Conservation (phyloP, 2,113 vertebrate genomes). For the Dromiciops gliroides region DNA sequence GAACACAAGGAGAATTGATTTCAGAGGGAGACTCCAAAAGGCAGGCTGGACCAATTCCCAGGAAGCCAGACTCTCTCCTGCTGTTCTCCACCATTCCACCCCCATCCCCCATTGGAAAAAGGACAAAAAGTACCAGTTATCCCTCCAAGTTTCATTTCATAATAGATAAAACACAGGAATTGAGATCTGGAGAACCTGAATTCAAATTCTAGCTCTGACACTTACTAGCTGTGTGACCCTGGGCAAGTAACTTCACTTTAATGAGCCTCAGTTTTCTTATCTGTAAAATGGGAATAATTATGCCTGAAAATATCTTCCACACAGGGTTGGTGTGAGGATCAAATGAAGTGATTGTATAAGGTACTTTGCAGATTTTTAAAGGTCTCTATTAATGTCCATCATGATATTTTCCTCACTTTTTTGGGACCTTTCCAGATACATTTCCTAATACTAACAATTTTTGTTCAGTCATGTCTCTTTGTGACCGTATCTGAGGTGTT, state of each 20-base stretch:
- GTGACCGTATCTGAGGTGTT: not conserved
- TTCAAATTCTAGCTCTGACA: not conserved
- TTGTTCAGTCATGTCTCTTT: not conserved
- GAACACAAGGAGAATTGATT: not conserved
- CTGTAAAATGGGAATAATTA: not conserved
- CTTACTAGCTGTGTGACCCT: not conserved
- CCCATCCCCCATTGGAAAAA: not conserved
- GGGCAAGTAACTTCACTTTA: not conserved
- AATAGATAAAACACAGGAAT: not conserved
- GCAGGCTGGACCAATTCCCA: not conserved
- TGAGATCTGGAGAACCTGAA: not conserved
- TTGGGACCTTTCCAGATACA: not conserved
- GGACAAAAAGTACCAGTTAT: not conserved
- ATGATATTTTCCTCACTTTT: not conserved
- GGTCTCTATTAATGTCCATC: not conserved
- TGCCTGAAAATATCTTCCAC: not conserved
- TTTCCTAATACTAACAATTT: not conserved
- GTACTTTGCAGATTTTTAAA: not conserved
- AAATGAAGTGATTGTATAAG: not conserved
- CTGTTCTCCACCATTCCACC: not conserved
- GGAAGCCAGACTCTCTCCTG: not conserved
- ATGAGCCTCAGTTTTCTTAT: not conserved
- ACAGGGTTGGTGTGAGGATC: not conserved
- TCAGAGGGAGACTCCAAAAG: not conserved
- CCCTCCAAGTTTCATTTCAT: not conserved